These are phyloP conservation scores for Caenorhabditis angaria DNA, from an alignment of 2,888 invertebrate species.

Conservation along the genomic window DNA sequence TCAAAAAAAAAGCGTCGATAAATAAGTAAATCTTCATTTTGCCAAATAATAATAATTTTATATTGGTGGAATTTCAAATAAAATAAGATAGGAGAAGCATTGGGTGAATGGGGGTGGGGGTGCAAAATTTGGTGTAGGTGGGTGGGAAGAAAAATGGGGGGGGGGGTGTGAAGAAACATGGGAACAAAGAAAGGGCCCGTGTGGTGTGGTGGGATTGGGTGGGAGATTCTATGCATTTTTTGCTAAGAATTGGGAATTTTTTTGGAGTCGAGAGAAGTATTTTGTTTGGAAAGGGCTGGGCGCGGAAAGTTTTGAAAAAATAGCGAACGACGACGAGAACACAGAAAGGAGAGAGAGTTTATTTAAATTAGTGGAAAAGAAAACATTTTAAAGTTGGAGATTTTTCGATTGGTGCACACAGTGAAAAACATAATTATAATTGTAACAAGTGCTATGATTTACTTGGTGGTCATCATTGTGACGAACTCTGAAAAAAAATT, in stretches of 20 bases:
- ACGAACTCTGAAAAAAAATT: conserved; percentile 63
- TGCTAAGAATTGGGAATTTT: neutral
- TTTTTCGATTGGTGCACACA: conserved; percentile 4
- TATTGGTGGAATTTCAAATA: neutral
- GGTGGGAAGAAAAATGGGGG: no score
- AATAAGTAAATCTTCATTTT: neutral
- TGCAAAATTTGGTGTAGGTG: neutral
- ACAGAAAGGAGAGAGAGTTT: conserved; percentile 2
- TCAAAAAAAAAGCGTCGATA: neutral
- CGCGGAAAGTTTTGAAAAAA: neutral
- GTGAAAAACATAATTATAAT: conserved; percentile 2
- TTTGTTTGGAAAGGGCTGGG: conserved; percentile 1
- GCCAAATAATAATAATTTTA: conserved; percentile 1
- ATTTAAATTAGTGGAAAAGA: neutral
- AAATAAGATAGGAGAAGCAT: neutral
- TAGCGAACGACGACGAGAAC: neutral
- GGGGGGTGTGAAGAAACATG: conserved; percentile 7
- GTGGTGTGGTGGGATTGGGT: conserved; percentile 8
- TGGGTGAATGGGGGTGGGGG: neutral
- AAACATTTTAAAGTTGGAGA: neutral
- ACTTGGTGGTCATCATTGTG: conserved; percentile 72
- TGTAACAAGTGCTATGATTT: conserved; percentile 23
- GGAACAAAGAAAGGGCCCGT: conserved; percentile 12
- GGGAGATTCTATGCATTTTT: neutral
- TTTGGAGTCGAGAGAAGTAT: no score